Base-by-base conservation (phyloP, 2,888 invertebrate genomes). In the Drosophila paramelanica region DNA sequence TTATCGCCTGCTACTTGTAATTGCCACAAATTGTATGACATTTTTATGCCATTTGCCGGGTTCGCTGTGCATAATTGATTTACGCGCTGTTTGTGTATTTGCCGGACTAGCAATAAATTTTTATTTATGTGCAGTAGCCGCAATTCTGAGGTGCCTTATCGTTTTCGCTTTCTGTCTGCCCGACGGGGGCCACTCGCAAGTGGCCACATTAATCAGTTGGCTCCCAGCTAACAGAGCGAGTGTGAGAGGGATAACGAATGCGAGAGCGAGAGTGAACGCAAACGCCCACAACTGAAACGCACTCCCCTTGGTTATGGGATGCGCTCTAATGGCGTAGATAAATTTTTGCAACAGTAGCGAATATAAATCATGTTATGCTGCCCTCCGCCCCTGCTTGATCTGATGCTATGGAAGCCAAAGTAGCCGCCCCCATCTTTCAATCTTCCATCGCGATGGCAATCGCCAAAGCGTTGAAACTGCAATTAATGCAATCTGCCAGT, bases 21-120 rank as follows among this genome's bases (percentile, higher is more conserved):
- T 89, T 89, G 89, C 79, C 85, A 89, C 89, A 89, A 85, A 89
- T 88, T 77, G 82, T 89, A 73, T 85, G 85, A 88, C 83, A 77
- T 88, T 85, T 85, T 85, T 89, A 89, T 89, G 89, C 80, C 67
- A 71, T 80, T 88, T 77, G 57, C 51, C 67, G 61, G 56, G 60
- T 50, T 64, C 38, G 57, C 66, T 62, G 73, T 76, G 88, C 79
- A 85, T 89, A 85, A 85, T 85, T 85, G 85, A 85, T 85, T 89
- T 88, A 82, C 81, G 86, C 45, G 77, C 70, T 86, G 80, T 82
- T 73, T 79, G 78, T 80, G 69, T 77, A 72, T 80, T 88, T 76
- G 82, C 62, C 53, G 52, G 61, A 50, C 61, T 51, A 31, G 64
- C 60, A 60, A 76, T 85, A 88, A 88, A 85, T 82, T 67, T 67